Base-by-base conservation (phyloP, 2,797 vertebrate genomes). In the Eremophila alpestris region DNA sequence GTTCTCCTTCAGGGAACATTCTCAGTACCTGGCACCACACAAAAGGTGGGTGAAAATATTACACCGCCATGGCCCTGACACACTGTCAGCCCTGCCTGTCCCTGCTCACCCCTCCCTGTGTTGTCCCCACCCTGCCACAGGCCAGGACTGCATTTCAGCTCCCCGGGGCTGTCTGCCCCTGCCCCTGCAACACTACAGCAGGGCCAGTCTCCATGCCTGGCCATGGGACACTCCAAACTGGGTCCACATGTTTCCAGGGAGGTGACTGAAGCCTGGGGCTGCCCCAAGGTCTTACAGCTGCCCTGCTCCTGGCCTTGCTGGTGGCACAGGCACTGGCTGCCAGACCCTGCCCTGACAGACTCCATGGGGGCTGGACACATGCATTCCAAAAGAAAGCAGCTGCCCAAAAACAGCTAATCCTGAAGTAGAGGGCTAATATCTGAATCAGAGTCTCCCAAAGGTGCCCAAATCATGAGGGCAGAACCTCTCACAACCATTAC, bases 51-150 rank as follows among this genome's bases (percentile, higher is more conserved):
- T 68, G 27, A 73, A 68, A 71, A 30, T 11, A 64, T 5, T 22
- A 68, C n/a, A 43, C 10, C 7, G 4, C 12, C 45, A 13, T 26
- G n/a, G 20, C 23, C 18, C 23, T 5, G 4, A 10, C 1, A 7
- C 20, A 68, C 30, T 0, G 0, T 2, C 41, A 55, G 16, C 29
- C 26, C 29, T 74, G 17, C 5, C 15, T 65, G 51, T 12, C 29
- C 15, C 34, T 80, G 19, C 13, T 26, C 17, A 29, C 2, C 3
- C 7, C 10, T 13, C 10, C 6, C 27, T 0, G 0, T 30, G 13
- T 29, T 30, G 16, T 15, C 13, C 10, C 6, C 6, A 51, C 20
- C 5, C 8, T 24, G 9, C 11, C 18, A 62, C 7, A 8, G 16
- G 52, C 40, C 43, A 74, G 8, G 21, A 52, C 11, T 1, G 0